phyloP scores from a whole-genome alignment of 2,113 vertebrate genomes.

The Trichechus manatus region DNA sequence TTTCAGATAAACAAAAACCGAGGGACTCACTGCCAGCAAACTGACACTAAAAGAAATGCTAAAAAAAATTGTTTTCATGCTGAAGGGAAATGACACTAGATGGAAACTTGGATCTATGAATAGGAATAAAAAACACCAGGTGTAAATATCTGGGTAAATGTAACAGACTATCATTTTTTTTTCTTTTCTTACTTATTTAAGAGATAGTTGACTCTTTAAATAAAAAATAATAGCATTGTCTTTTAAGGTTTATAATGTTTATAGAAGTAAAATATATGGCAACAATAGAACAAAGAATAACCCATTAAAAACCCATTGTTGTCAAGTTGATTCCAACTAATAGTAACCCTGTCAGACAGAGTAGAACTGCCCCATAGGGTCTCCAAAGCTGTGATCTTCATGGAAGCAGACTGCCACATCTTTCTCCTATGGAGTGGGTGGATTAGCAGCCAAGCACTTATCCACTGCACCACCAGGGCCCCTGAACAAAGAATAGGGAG shows the following conservation, averaged over 20 bases:
- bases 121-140: not conserved
- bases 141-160: not conserved
- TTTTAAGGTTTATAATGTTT: not conserved
- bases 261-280: no score
- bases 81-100: not conserved
- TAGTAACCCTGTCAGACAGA: no score
- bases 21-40: not conserved
- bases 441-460: no score
- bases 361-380: no score
- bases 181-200: not conserved
- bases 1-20: not conserved
- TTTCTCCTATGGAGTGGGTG: no score
- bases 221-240: not conserved
- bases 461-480: no score
- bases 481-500: not conserved
- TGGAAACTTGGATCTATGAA: not conserved
- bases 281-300: not conserved
- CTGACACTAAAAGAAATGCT: not conserved
- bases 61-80: not conserved
- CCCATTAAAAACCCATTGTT: no score
- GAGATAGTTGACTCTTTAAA: not conserved
- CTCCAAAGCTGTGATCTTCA: no score
- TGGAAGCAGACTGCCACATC: no score
- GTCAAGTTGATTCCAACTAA: no score
- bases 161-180: not conserved